These are phyloP conservation scores for Isoperla grammatica DNA, from an alignment of 2,888 invertebrate species.

Conservation along the genomic window DNA sequence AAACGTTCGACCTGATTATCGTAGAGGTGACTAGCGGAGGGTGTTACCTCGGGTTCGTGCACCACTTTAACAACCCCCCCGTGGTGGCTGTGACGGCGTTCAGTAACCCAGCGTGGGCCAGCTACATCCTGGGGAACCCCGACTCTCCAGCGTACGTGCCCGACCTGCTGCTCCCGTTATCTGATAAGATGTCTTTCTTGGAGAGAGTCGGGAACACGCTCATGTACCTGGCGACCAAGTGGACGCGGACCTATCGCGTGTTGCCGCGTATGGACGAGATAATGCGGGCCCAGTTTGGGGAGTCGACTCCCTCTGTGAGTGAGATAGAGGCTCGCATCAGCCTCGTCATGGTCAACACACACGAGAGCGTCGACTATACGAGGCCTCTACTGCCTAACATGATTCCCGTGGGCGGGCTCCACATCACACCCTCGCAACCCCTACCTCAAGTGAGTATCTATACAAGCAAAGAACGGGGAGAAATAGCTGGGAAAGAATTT, in stretches of 20 bases:
- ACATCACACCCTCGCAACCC: slow-evolving; percentile 40
- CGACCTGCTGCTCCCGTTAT: slow-evolving; percentile 14
- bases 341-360: slow-evolving; percentile 43
- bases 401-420: slow-evolving; percentile 44
- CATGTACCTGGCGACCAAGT: not conserved
- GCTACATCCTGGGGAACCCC: slow-evolving; percentile 21
- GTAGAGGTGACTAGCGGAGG: slow-evolving; percentile 18
- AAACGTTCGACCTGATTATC: slow-evolving; percentile 26
- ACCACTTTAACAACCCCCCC: slow-evolving; percentile 22
- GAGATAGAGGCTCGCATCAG: slow-evolving; percentile 46
- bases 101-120: slow-evolving; percentile 19
- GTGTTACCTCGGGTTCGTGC: slow-evolving; percentile 24
- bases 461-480: not conserved
- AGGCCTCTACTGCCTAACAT: slow-evolving; percentile 43
- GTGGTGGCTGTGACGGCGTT: slow-evolving; percentile 26
- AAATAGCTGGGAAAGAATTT: no score
- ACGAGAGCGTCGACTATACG: slow-evolving; percentile 37
- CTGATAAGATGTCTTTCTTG: slow-evolving; percentile 26
- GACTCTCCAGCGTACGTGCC: slow-evolving; percentile 23
- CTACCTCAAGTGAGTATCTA: slow-evolving; percentile 41
- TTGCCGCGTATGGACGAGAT: slow-evolving; percentile 20
- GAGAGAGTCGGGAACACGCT: slow-evolving; percentile 25
- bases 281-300: slow-evolving; percentile 30
- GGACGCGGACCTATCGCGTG: not conserved
- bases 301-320: slow-evolving; percentile 35